Conservation (phyloP, 2,113 vertebrate species). For the Zosterops hypoxanthus region DNA sequence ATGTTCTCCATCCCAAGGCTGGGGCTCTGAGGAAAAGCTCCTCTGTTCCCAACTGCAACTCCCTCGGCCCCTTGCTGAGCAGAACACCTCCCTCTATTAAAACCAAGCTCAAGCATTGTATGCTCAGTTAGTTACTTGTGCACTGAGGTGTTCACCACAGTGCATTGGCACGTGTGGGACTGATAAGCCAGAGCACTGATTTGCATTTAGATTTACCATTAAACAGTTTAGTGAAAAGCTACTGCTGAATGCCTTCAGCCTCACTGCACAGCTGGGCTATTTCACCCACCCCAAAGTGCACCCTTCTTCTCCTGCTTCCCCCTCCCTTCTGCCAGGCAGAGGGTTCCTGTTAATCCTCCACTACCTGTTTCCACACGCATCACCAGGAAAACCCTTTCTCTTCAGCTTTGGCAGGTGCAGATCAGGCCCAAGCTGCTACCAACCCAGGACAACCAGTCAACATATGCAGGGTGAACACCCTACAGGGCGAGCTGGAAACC, state of each 20-base stretch:
- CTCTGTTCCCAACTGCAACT: neutral
- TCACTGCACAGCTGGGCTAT: neutral
- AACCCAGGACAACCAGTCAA: neutral
- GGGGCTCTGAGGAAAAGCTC: neutral
- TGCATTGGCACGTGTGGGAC: neutral
- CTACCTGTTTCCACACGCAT: neutral
- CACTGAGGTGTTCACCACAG: accelerated
- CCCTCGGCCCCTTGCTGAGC: neutral
- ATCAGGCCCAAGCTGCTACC: neutral
- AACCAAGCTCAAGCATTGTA: neutral
- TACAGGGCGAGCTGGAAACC: neutral
- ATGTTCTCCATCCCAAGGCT: neutral
- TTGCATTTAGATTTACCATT: constrained; percentile 19
- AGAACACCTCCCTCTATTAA: neutral
- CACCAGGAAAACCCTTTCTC: neutral
- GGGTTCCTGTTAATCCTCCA: accelerated
- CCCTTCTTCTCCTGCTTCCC: neutral
- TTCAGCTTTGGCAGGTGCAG: neutral
- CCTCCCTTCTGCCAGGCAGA: neutral
- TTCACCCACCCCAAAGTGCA: neutral
- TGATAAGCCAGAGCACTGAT: neutral
- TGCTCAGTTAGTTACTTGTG: neutral
- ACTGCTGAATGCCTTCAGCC: neutral
- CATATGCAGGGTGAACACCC: accelerated
- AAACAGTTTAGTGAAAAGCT: neutral